Evolutionary conservation across 2,888 invertebrate genomes (phyloP), one percentile per base, ranked within the genome.

Genomic region (Drosophila gaucha): DNA sequence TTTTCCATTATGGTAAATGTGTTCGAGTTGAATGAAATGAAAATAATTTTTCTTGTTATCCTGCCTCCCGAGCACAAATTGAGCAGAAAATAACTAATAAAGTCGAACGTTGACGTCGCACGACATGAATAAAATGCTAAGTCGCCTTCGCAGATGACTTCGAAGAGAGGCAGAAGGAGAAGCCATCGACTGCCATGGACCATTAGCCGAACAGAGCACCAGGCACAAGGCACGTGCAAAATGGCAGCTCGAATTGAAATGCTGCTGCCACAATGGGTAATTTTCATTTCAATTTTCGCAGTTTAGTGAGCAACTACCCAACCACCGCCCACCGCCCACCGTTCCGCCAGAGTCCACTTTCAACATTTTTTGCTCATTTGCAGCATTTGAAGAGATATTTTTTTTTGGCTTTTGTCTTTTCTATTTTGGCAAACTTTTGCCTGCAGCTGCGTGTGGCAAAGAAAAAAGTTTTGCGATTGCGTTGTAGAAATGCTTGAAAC

Each of bases 31-130:
- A 84, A 79, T 84, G 84, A 84, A 87, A 82, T 84, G 86, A 88
- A 86, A 87, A 88, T 88, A 86, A 89, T 82, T 89, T 84, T 83
- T 79, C 87, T 85, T 85, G 89, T 88, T 89, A 89, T 89, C 84
- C 88, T 82, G 88, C 83, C 80, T 79, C 78, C 70, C 74, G 66
- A 78, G 84, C 89, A 78, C 88, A 89, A 89, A 89, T 89, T 90
- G 89, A 89, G 90, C 89, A 86, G 89, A 89, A 89, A 89, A 89
- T 89, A 87, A 86, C 89, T 88, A 90, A 89, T 90, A 88, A 89
- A 86, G 88, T 86, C 78, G 82, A 88, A 88, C 86, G 74, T 56
- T 78, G 78, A 67, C 62, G 65, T 65, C 51, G 74, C 59, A 38
- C 70, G 80, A 75, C 74, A 72, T 75, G 79, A 79, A 85, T 74